Evolutionary conservation across 64 coral and sea anemone species (phyloP), one percentile per base, ranked within the genome.

Genomic region (Pocillopora verrucosa): DNA sequence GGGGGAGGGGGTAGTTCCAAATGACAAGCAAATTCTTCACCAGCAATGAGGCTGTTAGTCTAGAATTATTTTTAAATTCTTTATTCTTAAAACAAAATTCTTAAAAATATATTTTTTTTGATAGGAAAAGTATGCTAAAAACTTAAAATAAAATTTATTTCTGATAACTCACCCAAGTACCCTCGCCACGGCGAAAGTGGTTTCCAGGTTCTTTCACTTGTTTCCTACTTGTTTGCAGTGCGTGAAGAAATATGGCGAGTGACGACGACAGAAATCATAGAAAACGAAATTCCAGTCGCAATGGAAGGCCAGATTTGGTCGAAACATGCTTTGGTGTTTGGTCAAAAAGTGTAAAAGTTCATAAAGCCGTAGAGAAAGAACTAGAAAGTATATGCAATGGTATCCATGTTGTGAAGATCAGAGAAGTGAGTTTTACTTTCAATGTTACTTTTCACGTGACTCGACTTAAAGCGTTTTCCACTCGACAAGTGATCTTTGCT

Each of bases 251-350:
- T 11, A 85, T 85, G 82, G 82, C 82, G 82, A 41, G 70, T 85
- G 82, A 85, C 22, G 75, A 77, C 38, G 82, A 85, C 3, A 19
- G 22, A 72, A 58, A 25, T 85, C 36, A 61, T 2, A 72, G 64
- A 57, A 84, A 68, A 84, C 35, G 17, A 9, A 17, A 85, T 56
- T 72, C 82, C 20, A 62, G 60, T 51, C 61, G 63, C 35, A 41
- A 72, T 12, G 68, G n/a, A 70, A 56, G 12, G 13, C 82, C 82
- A 12, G 34, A 72, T 45, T 85, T 63, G 82, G 20, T 38, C 6
- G 82, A 85, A 72, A 85, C 38, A 3, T 85, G 82, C n/a, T 56
- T 85, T 85, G 82, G 82, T 72, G 24, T 85, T 72, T 85, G 82
- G 82, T 72, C 82, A 11, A 85, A 14, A 85, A 85, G 82, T 72